These are phyloP conservation scores for Cephus sareptanus DNA, from an alignment of 2,888 invertebrate species.

Conservation along the genomic window DNA sequence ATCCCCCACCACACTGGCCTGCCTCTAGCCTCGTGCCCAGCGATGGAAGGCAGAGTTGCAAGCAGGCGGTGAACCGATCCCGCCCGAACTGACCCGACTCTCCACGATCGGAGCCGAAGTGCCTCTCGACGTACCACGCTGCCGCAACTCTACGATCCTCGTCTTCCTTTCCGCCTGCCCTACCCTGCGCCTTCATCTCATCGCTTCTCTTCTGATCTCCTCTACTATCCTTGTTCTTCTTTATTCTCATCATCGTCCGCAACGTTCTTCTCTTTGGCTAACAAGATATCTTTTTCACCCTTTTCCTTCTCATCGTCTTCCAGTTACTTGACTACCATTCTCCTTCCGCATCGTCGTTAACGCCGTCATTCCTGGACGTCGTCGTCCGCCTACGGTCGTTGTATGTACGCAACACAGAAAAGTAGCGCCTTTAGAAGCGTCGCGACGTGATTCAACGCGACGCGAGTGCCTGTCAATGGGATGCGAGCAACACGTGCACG, in stretches of 20 bases:
- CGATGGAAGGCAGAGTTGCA: constrained; percentile 55
- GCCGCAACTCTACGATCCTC: neutral
- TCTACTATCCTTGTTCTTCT: neutral
- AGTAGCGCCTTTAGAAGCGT: neutral
- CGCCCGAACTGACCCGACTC: constrained; percentile 38
- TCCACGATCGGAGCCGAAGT: constrained; percentile 12
- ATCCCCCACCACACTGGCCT: constrained; percentile 40
- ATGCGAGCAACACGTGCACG: neutral
- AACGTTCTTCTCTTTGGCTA: neutral
- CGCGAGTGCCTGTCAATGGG: neutral
- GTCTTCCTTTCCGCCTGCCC: neutral
- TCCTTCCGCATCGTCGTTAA: neutral
- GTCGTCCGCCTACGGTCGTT: neutral
- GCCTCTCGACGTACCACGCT: neutral
- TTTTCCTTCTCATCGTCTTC: neutral
- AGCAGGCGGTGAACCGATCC: constrained; percentile 40
- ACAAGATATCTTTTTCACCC: neutral
- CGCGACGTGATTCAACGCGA: neutral
- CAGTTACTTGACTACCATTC: neutral
- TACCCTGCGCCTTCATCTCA: neutral
- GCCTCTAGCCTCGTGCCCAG: constrained; percentile 48
- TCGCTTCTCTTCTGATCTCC: neutral
- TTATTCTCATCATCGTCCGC: neutral
- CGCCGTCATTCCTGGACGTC: neutral
- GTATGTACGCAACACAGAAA: neutral